Conservation (phyloP, 2,113 vertebrate genomes). For the Rhombomys opimus region DNA sequence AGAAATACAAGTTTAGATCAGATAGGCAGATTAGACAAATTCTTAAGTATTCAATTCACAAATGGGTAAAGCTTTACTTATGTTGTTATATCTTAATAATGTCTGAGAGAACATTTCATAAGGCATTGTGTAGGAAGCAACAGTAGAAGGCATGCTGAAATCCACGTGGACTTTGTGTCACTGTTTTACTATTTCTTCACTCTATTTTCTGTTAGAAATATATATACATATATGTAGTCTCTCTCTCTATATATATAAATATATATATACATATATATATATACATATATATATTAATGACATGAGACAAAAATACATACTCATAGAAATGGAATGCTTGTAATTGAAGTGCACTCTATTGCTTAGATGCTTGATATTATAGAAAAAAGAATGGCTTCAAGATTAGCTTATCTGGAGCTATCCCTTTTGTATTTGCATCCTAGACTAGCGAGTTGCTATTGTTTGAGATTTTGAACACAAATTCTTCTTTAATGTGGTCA, state of each 20-base stretch:
- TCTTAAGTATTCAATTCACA: background rate
- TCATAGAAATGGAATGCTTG: background rate
- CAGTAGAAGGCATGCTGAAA: background rate
- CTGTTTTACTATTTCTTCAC: background rate
- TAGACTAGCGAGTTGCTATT: background rate
- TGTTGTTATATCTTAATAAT: background rate
- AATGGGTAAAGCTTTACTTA: background rate
- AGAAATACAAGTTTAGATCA: slow-evolving; percentile 7
- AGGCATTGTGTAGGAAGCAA: background rate
- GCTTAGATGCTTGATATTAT: background rate
- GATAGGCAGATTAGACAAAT: background rate
- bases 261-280: background rate
- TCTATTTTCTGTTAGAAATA: background rate
- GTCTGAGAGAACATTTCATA: no score
- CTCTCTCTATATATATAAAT: no score
- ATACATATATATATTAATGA: background rate
- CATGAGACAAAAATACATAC: no score
- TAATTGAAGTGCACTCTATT: background rate
- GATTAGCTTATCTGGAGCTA: background rate
- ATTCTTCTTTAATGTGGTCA: background rate
- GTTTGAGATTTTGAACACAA: background rate
- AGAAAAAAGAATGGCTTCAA: background rate
- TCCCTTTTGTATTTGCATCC: background rate
- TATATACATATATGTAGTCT: background rate
- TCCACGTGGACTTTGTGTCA: background rate